Percentiles rank a stretch among this genome's conserved stretches.
Evolutionary conservation across 2,797 vertebrate genomes (phyloP).

Genomic region (Florisuga fusca): DNA sequence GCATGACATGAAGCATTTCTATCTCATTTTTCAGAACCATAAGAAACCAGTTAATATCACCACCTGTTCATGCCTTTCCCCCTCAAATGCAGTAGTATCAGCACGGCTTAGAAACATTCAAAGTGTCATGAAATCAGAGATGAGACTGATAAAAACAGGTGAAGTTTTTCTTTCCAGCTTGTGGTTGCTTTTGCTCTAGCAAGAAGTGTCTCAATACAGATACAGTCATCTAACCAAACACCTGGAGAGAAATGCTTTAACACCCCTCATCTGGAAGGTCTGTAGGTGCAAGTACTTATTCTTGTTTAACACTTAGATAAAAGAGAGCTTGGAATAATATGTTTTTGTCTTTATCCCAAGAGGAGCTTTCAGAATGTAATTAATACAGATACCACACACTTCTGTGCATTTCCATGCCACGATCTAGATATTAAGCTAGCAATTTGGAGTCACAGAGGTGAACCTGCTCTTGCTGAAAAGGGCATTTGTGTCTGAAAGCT

Average conservation of each 20-base stretch:
- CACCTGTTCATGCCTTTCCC: conserved; percentile 55
- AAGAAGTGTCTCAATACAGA: not conserved
- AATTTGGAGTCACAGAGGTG: conserved; percentile 22
- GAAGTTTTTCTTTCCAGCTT: not conserved
- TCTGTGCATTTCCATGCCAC: not conserved
- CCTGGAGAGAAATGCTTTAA: not conserved
- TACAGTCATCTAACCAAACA: not conserved
- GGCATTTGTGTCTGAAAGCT: not conserved
- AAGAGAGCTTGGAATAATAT: not conserved
- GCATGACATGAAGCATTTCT: conserved; percentile 68
- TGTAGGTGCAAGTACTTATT: not conserved
- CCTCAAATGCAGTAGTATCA: not conserved
- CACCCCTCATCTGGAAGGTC: not conserved
- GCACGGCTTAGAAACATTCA: not conserved
- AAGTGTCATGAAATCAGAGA: conserved; percentile 18
- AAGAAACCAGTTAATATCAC: conserved; percentile 58
- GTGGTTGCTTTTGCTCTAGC: not conserved
- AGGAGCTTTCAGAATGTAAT: not conserved
- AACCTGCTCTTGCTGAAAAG: conserved; percentile 17
- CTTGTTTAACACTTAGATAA: not conserved
- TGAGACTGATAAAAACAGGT: not conserved
- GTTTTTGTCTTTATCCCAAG: not conserved
- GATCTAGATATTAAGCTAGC: not conserved
- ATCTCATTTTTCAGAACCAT: conserved; percentile 62
- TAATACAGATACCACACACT: not conserved